Conservation (phyloP, 2,888 invertebrate genomes). For the Apamea anceps region DNA sequence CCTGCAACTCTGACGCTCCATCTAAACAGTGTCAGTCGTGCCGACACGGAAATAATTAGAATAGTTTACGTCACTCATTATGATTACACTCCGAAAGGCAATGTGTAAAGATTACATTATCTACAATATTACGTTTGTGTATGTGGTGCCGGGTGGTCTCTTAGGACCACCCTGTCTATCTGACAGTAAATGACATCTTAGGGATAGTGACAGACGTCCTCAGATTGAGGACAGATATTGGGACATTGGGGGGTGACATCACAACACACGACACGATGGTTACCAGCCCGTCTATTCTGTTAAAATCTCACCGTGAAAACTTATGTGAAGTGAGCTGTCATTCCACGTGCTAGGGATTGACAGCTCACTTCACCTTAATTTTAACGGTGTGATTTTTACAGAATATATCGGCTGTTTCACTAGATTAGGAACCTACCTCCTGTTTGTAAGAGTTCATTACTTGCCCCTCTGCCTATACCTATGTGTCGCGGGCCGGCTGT, state of each 20-base stretch:
- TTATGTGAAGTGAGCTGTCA: not conserved
- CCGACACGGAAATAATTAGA: constrained; percentile 84
- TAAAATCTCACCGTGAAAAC: not conserved
- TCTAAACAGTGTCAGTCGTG: constrained; percentile 81
- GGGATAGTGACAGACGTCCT: not conserved
- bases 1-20: constrained; percentile 71
- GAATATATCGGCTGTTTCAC: not conserved
- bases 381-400: not conserved
- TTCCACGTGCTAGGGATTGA: not conserved
- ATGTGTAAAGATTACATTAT: constrained; percentile 51
- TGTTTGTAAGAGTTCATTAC: not conserved
- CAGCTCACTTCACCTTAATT: not conserved
- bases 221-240: not conserved
- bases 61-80: constrained; percentile 76
- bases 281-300: not conserved
- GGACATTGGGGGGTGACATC: not conserved
- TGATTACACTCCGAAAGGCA: constrained; percentile 55
- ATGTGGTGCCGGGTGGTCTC: constrained; percentile 46
- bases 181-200: not conserved
- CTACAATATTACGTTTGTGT: constrained; percentile 31
- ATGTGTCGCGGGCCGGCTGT: not conserved
- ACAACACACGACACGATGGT: too few species aligned
- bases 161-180: constrained; percentile 33
- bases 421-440: not conserved
- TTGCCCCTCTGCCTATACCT: not conserved